These are phyloP conservation scores for Anhinga rufa DNA, from an alignment of 2,113 vertebrate genomes.

Conservation along the genomic window DNA sequence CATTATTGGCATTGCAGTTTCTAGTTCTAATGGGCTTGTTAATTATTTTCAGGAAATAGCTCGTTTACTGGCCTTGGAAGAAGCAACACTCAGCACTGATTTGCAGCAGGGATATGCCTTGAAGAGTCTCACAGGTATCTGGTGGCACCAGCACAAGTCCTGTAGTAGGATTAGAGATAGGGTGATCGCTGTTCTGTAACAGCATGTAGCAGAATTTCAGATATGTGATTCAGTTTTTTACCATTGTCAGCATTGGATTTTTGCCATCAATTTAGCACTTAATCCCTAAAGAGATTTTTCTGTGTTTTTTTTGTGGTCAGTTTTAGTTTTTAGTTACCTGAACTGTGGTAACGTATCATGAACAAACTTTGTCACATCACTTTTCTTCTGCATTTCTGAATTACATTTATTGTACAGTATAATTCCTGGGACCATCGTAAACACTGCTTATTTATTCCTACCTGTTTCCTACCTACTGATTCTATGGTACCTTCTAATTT, in stretches of 20 bases:
- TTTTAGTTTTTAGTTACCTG: not conserved
- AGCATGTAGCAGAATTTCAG: not conserved
- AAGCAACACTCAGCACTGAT: slow-evolving; percentile 95
- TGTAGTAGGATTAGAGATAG: not conserved
- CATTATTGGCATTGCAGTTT: not conserved
- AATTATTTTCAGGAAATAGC: slow-evolving; percentile 87
- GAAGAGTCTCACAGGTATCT: slow-evolving; percentile 94
- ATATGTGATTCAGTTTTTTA: not conserved
- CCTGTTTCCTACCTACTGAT: not conserved
- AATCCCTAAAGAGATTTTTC: not conserved
- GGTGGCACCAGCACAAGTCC: not conserved
- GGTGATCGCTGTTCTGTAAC: not conserved
- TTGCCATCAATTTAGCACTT: not conserved
- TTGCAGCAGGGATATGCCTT: slow-evolving; percentile 97
- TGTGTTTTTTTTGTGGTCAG: not conserved
- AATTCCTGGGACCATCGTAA: not conserved
- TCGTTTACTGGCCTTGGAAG: slow-evolving; percentile 92
- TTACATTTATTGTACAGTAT: not conserved
- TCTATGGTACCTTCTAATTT: not conserved
- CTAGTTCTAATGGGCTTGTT: not conserved
- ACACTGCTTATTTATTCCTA: not conserved
- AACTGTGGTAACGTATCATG: not conserved
- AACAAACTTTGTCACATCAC: not conserved
- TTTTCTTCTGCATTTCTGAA: not conserved
- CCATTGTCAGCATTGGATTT: not conserved